Evolutionary conservation across 2,113 vertebrate species (phyloP).

Genomic region (Vulpes vulpes): DNA sequence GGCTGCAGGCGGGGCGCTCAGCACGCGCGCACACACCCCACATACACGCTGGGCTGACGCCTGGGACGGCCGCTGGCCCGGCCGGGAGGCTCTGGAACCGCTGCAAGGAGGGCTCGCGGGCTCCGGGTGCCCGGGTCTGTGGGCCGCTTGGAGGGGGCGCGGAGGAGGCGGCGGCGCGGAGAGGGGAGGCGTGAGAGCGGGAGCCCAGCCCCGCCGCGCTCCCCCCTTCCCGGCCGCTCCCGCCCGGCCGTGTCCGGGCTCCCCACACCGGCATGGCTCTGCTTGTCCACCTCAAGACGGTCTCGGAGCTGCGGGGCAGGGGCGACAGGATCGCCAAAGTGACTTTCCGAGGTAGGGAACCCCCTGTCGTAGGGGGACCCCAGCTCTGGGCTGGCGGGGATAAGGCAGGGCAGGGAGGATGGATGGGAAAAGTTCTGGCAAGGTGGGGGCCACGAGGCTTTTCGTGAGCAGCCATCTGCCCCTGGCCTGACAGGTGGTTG

Average conservation of each 20-base stretch:
- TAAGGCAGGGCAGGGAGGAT: background rate
- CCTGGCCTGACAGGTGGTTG: background rate
- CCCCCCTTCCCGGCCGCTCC: background rate
- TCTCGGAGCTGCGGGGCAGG: constrained; percentile 91
- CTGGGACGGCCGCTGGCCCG: constrained; percentile 70
- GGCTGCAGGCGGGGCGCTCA: constrained; percentile 10
- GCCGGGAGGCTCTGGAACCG: constrained; percentile 52
- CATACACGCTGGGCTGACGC: constrained; percentile 69
- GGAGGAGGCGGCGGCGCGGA: background rate
- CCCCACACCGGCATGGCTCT: constrained; percentile 89
- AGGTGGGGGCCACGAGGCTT: background rate
- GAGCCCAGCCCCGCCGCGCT: background rate
- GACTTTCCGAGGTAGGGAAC: constrained; percentile 93
- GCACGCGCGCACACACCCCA: constrained; percentile 26
- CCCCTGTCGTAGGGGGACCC: background rate
- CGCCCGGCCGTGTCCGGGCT: background rate
- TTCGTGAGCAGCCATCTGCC: background rate
- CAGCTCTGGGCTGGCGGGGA: background rate
- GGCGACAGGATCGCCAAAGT: constrained; percentile 95
- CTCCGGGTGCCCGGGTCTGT: constrained; percentile 71
- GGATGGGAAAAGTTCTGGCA: constrained; percentile 75
- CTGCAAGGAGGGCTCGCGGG: constrained; percentile 63
- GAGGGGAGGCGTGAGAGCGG: constrained; percentile 19
- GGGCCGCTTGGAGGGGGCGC: constrained; percentile 60
- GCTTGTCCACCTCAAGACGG: constrained; percentile 92